These are phyloP conservation scores for Seriola rivoliana DNA, from an alignment of 2,113 vertebrate species.

Conservation along the genomic window DNA sequence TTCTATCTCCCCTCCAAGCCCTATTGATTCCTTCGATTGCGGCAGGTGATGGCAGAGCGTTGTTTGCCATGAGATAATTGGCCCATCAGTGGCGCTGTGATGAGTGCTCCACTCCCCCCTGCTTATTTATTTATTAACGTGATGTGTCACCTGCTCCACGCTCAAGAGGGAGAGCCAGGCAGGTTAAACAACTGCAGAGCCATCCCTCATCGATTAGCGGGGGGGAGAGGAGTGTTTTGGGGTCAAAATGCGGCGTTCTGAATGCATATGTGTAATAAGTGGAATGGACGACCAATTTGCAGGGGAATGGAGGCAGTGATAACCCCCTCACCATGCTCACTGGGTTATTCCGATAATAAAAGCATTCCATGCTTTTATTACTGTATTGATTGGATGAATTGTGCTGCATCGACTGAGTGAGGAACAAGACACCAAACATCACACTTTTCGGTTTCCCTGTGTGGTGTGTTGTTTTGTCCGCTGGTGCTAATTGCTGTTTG, in stretches of 20 bases:
- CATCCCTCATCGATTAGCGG: conserved; percentile 56
- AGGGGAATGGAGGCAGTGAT: conserved; percentile 22
- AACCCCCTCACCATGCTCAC: conserved; percentile 9
- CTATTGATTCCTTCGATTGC: conserved; percentile 80
- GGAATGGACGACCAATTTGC: conserved; percentile 52
- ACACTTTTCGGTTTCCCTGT: background rate
- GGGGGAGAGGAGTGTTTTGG: background rate
- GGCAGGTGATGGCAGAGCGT: conserved; percentile 68
- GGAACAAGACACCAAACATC: conserved; percentile 4
- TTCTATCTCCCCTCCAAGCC: conserved; percentile 48
- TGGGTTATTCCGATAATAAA: conserved; percentile 52
- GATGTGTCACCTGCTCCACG: conserved; percentile 66
- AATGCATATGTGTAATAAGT: conserved; percentile 64
- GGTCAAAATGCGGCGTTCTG: conserved; percentile 39
- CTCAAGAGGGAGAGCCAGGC: conserved; percentile 41
- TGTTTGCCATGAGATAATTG: conserved; percentile 83
- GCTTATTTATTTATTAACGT: conserved; percentile 79
- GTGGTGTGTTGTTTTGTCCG: conserved; percentile 1
- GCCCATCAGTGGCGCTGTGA: conserved; percentile 75
- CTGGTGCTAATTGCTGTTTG: conserved; percentile 1
- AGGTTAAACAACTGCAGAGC: conserved; percentile 69
- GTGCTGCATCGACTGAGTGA: conserved; percentile 34
- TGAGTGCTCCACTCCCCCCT: conserved; percentile 59
- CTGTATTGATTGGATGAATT: conserved; percentile 53
- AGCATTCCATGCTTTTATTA: conserved; percentile 57